phyloP scores from a whole-genome alignment of 2,888 invertebrate species.

The Mesodorylaimus sp. region DNA sequence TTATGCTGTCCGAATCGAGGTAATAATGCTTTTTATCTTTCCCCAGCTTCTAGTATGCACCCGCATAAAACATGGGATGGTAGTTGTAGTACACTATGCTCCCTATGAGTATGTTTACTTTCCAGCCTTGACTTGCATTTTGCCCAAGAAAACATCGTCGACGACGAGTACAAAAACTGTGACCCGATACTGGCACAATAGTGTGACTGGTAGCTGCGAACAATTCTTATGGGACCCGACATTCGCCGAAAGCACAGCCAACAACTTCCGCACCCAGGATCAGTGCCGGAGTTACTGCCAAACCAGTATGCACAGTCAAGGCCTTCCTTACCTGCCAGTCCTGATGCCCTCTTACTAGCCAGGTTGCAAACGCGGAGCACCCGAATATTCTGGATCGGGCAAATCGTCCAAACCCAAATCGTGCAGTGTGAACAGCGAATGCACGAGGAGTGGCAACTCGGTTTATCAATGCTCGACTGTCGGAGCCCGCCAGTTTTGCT shows the following conservation, averaged over 20 bases:
- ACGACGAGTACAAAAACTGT: conserved; percentile 1
- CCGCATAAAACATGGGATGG: no score
- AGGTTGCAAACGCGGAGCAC: conserved; percentile 5
- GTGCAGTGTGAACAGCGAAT: background rate
- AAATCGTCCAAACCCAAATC: background rate
- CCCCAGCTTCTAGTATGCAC: background rate
- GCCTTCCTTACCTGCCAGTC: background rate
- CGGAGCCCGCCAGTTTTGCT: conserved; percentile 1
- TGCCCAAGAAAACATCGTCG: background rate
- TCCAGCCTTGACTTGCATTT: conserved; percentile 1
- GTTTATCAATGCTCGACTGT: background rate
- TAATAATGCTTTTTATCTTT: background rate
- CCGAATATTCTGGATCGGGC: background rate
- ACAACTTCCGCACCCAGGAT: conserved; percentile 7
- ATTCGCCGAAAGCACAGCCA: background rate
- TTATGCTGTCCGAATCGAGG: conserved; percentile 4
- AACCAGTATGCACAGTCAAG: background rate
- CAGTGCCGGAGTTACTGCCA: conserved; percentile 4
- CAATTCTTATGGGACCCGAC: conserved; percentile 3
- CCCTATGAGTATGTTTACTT: no score
- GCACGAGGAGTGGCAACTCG: background rate
- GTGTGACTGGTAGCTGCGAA: conserved; percentile 5
- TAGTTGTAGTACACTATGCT: no score
- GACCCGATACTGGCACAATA: conserved; percentile 7
- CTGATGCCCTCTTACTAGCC: background rate